Percentiles rank a stretch among this genome's conserved stretches.
phyloP scores from a whole-genome alignment of 1,140 invertebrate species.

The Drosophila dunni region DNA sequence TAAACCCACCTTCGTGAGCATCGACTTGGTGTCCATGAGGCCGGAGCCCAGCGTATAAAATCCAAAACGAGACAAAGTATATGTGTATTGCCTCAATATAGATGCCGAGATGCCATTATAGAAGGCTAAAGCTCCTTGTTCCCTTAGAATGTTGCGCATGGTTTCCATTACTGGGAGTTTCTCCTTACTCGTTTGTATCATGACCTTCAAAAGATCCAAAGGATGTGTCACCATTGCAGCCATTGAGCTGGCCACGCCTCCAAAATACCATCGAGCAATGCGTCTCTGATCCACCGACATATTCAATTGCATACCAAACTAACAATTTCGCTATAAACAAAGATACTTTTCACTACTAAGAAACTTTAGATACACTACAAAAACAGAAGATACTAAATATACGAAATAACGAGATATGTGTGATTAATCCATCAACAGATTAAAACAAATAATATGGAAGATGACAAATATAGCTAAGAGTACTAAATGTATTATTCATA shows the following conservation, averaged over 20 bases:
- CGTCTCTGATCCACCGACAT: conserved; percentile 29
- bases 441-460: conserved; percentile 6
- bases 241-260: conserved; percentile 90
- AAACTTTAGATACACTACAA: neutral
- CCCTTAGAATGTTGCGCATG: conserved; percentile 35
- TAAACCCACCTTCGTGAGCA: conserved; percentile 43
- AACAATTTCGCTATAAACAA: neutral
- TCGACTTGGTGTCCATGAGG: conserved; percentile 48
- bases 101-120: conserved; percentile 71
- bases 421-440: neutral
- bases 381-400: neutral
- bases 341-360: neutral
- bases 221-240: conserved; percentile 99
- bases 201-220: conserved; percentile 97
- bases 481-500: neutral
- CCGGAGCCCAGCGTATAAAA: conserved; percentile 49
- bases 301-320: neutral
- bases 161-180: conserved; percentile 84
- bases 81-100: conserved; percentile 63
- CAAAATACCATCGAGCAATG: conserved; percentile 94
- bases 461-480: neutral
- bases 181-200: conserved; percentile 98
- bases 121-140: conserved; percentile 86
- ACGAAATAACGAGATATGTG: neutral
- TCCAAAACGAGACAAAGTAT: conserved; percentile 61